These are phyloP conservation scores for Drosophila sp. DNA, from an alignment of 1,140 invertebrate species.

Conservation along the genomic window DNA sequence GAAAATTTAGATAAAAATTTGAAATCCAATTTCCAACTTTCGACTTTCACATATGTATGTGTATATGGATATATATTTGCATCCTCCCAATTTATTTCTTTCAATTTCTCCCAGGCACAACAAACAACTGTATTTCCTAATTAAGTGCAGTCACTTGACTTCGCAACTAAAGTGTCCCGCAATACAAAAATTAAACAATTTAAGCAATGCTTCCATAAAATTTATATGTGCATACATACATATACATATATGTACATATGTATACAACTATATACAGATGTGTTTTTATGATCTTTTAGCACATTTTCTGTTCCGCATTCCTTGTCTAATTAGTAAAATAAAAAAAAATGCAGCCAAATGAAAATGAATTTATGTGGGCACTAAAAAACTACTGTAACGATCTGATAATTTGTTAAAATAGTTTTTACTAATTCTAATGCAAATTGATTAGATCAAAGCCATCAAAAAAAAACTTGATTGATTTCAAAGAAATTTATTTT, in stretches of 20 bases:
- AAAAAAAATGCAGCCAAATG: background rate
- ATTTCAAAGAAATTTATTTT: background rate
- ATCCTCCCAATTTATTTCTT: background rate
- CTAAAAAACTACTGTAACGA: conserved; percentile 1
- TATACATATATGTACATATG: conserved; percentile 26
- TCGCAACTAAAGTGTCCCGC: background rate
- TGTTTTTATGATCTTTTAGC: conserved; percentile 66
- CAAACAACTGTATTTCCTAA: background rate
- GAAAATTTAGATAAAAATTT: too few relatives aligned
- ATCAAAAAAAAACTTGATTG: background rate
- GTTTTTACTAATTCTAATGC: conserved; percentile 45
- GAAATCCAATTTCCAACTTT: too few relatives aligned
- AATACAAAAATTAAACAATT: conserved; percentile 7
- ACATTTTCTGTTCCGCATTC: conserved; percentile 75
- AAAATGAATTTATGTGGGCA: conserved; percentile 28
- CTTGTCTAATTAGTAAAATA: conserved; percentile 56
- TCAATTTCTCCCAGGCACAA: background rate
- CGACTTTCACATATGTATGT: conserved; percentile 27
- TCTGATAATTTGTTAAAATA: conserved; percentile 38
- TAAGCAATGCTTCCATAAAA: background rate
- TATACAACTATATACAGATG: conserved; percentile 18
- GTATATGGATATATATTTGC: background rate
- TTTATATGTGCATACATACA: background rate
- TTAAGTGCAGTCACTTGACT: background rate
- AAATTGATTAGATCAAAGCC: conserved; percentile 37